phyloP scores from a whole-genome alignment of 2,113 vertebrate species.

The Helogale parvula region DNA sequence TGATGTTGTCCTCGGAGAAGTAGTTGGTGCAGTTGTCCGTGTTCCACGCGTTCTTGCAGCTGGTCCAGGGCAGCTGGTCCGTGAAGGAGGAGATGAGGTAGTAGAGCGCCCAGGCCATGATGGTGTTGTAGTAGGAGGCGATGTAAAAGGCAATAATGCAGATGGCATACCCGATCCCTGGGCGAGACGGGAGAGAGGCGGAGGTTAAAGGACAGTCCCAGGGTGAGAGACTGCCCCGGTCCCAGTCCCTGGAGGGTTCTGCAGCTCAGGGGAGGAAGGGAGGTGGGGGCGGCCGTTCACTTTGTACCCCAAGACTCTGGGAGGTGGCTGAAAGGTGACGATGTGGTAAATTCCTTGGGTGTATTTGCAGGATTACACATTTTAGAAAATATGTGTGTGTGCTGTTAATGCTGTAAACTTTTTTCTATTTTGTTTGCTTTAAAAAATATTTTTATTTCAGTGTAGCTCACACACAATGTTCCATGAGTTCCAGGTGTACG shows the following conservation, averaged over 20 bases:
- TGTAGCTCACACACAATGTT: not conserved
- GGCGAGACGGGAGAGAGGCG: not conserved
- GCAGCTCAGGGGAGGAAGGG: not conserved
- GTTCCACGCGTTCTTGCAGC: conserved; percentile 96
- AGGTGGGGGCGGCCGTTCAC: no score
- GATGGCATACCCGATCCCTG: conserved; percentile 98
- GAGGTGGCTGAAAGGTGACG: rapidly evolving
- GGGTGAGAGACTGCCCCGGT: not conserved
- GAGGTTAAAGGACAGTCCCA: not conserved
- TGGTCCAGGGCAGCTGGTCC: conserved; percentile 94
- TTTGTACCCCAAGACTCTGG: not conserved
- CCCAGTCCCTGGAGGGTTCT: not conserved
- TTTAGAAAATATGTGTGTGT: not conserved
- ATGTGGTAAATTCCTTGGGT: not conserved
- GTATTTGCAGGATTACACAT: not conserved
- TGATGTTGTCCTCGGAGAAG: conserved; percentile 91
- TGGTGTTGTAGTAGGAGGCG: conserved; percentile 99
- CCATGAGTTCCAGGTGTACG: not conserved
- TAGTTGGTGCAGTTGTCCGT: conserved; percentile 95
- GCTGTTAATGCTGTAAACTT: not conserved
- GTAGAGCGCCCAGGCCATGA: conserved; percentile 99
- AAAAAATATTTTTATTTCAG: not conserved
- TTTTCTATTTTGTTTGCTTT: not conserved
- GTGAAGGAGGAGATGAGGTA: conserved; percentile 96
- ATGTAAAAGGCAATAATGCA: conserved; percentile 96